Evolutionary conservation across 2,888 invertebrate species (phyloP), one percentile per base, ranked within the genome.

Genomic region (Hemistola chrysoprasaria): DNA sequence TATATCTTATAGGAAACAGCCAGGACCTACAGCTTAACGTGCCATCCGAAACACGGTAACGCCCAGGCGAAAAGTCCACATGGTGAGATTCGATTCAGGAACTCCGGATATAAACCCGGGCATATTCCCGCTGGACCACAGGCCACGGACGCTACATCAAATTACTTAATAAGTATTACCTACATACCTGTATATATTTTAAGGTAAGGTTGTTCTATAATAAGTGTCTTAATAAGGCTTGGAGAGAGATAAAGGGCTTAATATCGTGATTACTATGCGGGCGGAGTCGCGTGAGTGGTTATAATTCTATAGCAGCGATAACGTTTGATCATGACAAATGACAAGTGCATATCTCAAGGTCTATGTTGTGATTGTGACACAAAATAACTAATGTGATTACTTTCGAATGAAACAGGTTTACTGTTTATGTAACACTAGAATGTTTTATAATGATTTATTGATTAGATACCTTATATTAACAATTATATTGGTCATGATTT

Each of bases 301-400:
- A 16, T 22, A 43, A 46, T 46, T 36, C 37, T 44, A 41, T 43
- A 36, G 31, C 30, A 36, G 27, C 37, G 47, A 43, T 50, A 52
- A 54, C 46, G 44, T 48, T 45, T 45, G 40, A 38, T 47, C 44
- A 47, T 39, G 39, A 40, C 45, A 41, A 47, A 34, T 22, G 46
- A 40, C 54, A 55, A 52, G 50, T 51, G 50, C 55, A 52, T 48
- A 43, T 37, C 44, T 42, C 52, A 52, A 55, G 55, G 55, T 50
- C 37, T 38, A 44, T 28, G 35, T 48, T 50, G 41, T 48, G 47
- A 50, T 49, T 50, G 49, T 47, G 41, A 52, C 47, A 43, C 50
- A 46, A 49, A 34, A 36, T 24, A 40, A 28, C 37, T 42, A 47
- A 49, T 48, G 31, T 34, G 45, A 43, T 49, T 36, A 33, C 43